Evolutionary conservation across 2,113 vertebrate species (phyloP), one percentile per base, ranked within the genome.

Genomic region (Coracopsis vasa): DNA sequence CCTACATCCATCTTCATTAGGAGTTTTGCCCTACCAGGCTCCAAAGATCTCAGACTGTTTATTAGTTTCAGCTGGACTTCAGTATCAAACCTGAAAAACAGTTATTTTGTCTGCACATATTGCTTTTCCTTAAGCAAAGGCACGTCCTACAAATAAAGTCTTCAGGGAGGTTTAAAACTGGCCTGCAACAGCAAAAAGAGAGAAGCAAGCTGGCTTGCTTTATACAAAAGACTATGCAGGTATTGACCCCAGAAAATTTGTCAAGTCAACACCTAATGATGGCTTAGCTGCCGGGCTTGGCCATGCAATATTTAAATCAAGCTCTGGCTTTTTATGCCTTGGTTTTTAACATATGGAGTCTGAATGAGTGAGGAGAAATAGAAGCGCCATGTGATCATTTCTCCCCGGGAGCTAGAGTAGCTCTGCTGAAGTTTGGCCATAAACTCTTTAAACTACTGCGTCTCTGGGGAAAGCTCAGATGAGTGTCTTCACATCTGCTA

Each of bases 251-350:
- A 82, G 91, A 89, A 95, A 92, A 92, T 96, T 86, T 97, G 92
- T 95, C 95, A 92, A 92, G 80, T 93, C 94, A 94, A 81, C 96
- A 94, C 95, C 83, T 95, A 75, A 83, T 92, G 86, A 95, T 91
- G 91, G 58, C 90, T 93, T 86, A 93, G 92, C 88, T 94, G 95
- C 94, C 0, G 80, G 85, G 77, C 65, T 94, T 89, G 86, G 73
- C 86, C 53, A 56, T 21, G 47, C 64, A 51, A 50, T 84, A 47
- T 84, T 97, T 69, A 92, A 89, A 89, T 92, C 56, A 51, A 84
- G 47, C 37, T 92, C 80, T 91, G 92, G 0, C 48, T 67, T 91
- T 91, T 88, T 84, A 50, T 20, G 6, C 88, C 41, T 79, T 82
- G 51, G 28, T 42, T 89, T 94, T 91, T 69, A 89, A 93, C 73